phyloP scores from a whole-genome alignment of 2,888 invertebrate species.

The Zygothrica quintamaculata region DNA sequence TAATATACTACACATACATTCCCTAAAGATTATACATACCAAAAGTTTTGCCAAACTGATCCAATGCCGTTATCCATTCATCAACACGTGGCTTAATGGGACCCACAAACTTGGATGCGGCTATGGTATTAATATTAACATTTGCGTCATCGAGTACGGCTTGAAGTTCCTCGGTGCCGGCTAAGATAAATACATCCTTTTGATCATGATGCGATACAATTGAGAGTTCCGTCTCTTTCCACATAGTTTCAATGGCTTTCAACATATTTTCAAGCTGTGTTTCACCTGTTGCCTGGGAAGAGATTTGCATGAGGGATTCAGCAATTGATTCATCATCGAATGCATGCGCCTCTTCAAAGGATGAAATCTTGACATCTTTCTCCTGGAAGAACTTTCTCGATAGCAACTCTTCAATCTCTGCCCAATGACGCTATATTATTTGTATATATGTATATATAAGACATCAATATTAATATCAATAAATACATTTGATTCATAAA shows the following conservation, averaged over 20 bases:
- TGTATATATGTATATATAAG: no score
- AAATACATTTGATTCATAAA: no score
- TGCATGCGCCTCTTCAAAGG: slow-evolving; percentile 90
- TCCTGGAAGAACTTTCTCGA: slow-evolving; percentile 90
- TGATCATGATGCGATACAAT: slow-evolving; percentile 92
- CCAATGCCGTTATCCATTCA: slow-evolving; percentile 90
- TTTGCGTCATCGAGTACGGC: slow-evolving; percentile 92
- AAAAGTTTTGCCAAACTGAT: slow-evolving; percentile 92
- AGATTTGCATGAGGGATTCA: slow-evolving; percentile 92
- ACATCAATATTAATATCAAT: no score
- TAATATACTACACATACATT: neutral
- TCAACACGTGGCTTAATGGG: slow-evolving; percentile 93
- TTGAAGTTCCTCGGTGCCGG: slow-evolving; percentile 93
- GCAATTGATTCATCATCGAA: slow-evolving; percentile 87
- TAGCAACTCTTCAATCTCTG: slow-evolving; percentile 90
- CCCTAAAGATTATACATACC: slow-evolving; percentile 85
- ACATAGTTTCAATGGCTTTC: slow-evolving; percentile 93
- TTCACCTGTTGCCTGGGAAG: slow-evolving; percentile 95
- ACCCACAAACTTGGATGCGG: slow-evolving; percentile 93
- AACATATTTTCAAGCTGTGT: slow-evolving; percentile 91
- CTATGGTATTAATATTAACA: slow-evolving; percentile 93
- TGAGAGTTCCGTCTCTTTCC: slow-evolving; percentile 92
- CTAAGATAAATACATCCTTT: slow-evolving; percentile 93
- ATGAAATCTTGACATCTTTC: slow-evolving; percentile 87
- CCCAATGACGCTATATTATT: slow-evolving; percentile 89